These are phyloP conservation scores for Delphinapterus leucas DNA, from an alignment of 2,113 vertebrate species.

Conservation along the genomic window DNA sequence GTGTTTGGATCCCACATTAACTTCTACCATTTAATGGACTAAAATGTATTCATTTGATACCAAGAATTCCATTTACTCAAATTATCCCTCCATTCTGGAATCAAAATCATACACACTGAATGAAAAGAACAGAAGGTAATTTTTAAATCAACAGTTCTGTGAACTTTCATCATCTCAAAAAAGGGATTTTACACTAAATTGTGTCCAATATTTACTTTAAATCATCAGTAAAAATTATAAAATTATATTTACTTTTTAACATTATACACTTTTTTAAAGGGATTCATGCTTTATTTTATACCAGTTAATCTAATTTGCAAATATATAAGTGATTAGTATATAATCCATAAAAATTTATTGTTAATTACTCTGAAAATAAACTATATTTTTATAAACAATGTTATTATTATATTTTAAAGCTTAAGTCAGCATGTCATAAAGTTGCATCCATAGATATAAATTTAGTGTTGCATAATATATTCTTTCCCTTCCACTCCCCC, in stretches of 20 bases:
- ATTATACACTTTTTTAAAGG: neutral
- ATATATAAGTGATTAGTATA: neutral
- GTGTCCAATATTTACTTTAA: neutral
- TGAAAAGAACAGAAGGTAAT: neutral
- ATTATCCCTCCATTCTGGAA: neutral
- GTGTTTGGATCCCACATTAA: neutral
- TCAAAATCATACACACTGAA: neutral
- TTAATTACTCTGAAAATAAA: neutral
- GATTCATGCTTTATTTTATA: neutral
- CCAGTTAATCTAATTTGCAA: neutral
- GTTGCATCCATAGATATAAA: neutral
- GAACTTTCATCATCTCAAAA: neutral
- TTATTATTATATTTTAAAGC: neutral
- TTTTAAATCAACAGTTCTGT: neutral
- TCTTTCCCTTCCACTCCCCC: neutral
- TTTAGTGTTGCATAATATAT: neutral
- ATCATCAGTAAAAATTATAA: neutral
- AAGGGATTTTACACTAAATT: neutral
- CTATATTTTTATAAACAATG: neutral
- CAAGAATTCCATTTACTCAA: slow-evolving; percentile 39
- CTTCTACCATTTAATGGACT: neutral
- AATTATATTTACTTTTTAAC: neutral
- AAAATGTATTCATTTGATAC: slow-evolving; percentile 29
- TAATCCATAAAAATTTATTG: neutral
- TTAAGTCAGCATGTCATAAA: neutral